Conservation (phyloP, 2,888 invertebrate genomes). For the Pherbina coryleti region DNA sequence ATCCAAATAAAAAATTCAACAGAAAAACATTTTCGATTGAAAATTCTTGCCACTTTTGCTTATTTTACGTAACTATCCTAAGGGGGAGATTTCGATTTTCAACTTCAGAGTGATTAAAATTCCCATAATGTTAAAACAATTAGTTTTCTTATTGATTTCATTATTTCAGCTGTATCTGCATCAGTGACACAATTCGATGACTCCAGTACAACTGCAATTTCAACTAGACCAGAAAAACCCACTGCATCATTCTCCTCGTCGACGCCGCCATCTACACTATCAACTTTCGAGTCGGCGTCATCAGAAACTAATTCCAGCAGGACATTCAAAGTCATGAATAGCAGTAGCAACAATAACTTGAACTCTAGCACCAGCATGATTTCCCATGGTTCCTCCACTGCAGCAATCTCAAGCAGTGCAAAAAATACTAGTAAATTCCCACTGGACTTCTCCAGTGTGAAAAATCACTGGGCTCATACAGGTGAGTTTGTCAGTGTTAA, state of each 20-base stretch:
- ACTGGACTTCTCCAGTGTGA: constrained; percentile 55
- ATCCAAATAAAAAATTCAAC: too few species aligned
- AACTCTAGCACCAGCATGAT: constrained; percentile 11
- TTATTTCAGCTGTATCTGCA: constrained; percentile 39
- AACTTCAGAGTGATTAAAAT: too few species aligned
- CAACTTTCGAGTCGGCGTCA: constrained; percentile 40
- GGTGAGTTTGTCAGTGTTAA: constrained; percentile 39
- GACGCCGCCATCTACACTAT: constrained; percentile 34
- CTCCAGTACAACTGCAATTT: constrained; percentile 44
- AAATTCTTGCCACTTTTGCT: too few species aligned
- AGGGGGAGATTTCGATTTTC: too few species aligned
- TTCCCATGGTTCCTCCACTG: constrained; percentile 3
- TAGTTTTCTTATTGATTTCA: constrained; percentile 25
- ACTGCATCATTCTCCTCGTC: constrained; percentile 43
- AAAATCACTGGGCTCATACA: constrained; percentile 57
- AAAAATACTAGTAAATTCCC: constrained; percentile 55
- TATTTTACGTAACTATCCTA: too few species aligned
- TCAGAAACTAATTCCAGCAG: constrained; percentile 43
- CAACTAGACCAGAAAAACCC: constrained; percentile 11
- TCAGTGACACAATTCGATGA: constrained; percentile 47
- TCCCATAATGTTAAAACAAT: not conserved
- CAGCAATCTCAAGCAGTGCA: constrained; percentile 50
- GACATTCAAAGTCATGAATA: constrained; percentile 48
- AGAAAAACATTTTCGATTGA: too few species aligned
- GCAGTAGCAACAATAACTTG: constrained; percentile 34